These are phyloP conservation scores for Pasiphila rectangulata DNA, from an alignment of 2,888 invertebrate genomes.

Conservation along the genomic window DNA sequence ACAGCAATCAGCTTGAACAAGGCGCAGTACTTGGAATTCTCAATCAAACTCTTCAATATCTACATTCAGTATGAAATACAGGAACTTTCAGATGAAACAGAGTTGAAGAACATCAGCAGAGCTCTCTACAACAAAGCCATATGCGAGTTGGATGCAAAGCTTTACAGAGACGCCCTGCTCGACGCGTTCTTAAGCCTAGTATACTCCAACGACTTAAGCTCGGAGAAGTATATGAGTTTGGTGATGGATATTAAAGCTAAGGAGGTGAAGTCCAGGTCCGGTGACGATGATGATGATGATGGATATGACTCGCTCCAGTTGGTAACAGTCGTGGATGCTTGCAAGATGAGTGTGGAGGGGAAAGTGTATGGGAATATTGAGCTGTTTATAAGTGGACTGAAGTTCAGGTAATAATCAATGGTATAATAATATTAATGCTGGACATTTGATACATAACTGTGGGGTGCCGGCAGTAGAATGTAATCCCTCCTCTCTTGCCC, in stretches of 20 bases:
- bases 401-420: slow-evolving; percentile 51
- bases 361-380: slow-evolving; percentile 51
- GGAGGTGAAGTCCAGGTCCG: slow-evolving; percentile 40
- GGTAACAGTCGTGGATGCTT: slow-evolving; percentile 49
- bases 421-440: not conserved
- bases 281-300: slow-evolving; percentile 30
- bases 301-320: slow-evolving; percentile 43
- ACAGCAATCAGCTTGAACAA: slow-evolving; percentile 60
- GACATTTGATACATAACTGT: too few species aligned
- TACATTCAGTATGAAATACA: slow-evolving; percentile 56
- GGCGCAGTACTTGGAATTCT: slow-evolving; percentile 47
- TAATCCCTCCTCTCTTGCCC: too few species aligned
- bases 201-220: slow-evolving; percentile 45
- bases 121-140: slow-evolving; percentile 69
- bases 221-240: slow-evolving; percentile 63
- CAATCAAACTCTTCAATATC: slow-evolving; percentile 58
- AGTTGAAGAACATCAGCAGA: slow-evolving; percentile 58
- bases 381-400: slow-evolving; percentile 44
- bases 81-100: not conserved
- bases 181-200: slow-evolving; percentile 61
- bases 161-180: slow-evolving; percentile 49
- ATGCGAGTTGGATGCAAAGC: slow-evolving; percentile 57
- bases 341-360: slow-evolving; percentile 36
- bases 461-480: too few species aligned
- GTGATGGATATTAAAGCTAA: slow-evolving; percentile 69